Base-by-base conservation (phyloP, 2,113 vertebrate genomes). In the Calyptomena viridis region DNA sequence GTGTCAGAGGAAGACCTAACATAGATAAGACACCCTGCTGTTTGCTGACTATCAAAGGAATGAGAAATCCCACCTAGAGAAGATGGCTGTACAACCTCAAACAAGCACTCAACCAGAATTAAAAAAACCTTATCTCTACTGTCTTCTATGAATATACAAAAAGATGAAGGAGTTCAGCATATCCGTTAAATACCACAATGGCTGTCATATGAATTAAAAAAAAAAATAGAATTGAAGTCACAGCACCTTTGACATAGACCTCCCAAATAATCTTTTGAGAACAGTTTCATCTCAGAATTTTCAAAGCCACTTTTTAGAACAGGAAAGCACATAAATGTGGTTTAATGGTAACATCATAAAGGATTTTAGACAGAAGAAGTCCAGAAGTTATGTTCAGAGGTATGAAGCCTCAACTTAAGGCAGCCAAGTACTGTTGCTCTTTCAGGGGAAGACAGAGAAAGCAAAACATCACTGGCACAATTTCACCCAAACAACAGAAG, bases 31-130 rank as follows among this genome's bases (percentile, higher is more conserved):
- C n/a, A 77, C 8, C 14, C 42, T 59, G 39, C 37, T 40, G 64
- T 81, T 87, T 53, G 49, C 74, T 52, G 20, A 87, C 64, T 71
- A 84, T 64, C 72, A 78, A 84, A 94, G 78, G 64, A 84, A 87
- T 0, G 1, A 71, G 40, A 84, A 89, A 91, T 46, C 50, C 31
- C 8, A 49, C 47, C 78, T 67, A 71, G 35, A 93, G 77, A 89
- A 84, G 71, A 82, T 59, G 85, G 66, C 74, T 82, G 74, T 50
- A 67, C n/a, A 84, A 37, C 53, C 81, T 94, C 85, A 89, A 95
- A 93, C 46, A 94, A 87, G 55, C 69, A 87, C 93, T 87, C 52
- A 84, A 59, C 18, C 8, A 52, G 30, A 91, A 87, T 55, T 55
- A 16, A 39, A 33, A 78, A 81, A 30, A 14, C 6, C 42, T 71